Base-by-base conservation (phyloP, 2,113 vertebrate species). In the Spheniscus mendiculus region DNA sequence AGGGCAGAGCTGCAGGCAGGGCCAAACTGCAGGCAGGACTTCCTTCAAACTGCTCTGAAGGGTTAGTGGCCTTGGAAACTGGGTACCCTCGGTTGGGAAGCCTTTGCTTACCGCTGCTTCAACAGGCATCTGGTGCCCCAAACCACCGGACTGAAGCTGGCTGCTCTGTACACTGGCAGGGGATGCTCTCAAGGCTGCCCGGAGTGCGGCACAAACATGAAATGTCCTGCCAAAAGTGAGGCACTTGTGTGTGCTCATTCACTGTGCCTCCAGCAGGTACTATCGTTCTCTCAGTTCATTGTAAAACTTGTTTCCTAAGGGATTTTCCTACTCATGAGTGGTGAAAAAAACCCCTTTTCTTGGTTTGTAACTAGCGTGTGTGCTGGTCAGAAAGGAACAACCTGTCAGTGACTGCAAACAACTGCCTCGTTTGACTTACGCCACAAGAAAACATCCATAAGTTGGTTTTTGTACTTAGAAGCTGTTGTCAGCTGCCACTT, bases 221-320 rank as follows among this genome's bases (percentile, higher is more conserved):
- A 85, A 73, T 23, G 4, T 23, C 44, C 34, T 82, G 34, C 72
- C 81, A 71, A 52, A 89, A 58, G 5, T 2, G 1, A 61, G 38
- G 21, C 19, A 12, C 36, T 74, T 74, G 7, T 27, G 16, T n/a
- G 15, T 14, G 47, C 19, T 58, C 44, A 4, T 53, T 74, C 1
- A 3, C 59, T 49, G 23, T 49, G 52, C n/a, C 38, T 53, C 71
- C 76, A 44, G n/a, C 21, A 45, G 19, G n/a, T 72, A 32, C 27
- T 47, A 9, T 22, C 0, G 0, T 63, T 72, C n/a, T 50, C 80
- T 25, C 21, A 12, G 0, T 80, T 59, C 23, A 4, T 38, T 52
- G 8, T 26, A 72, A 62, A 40, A 11, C 18, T 53, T 83, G 16
- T 89, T 89, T 76, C 40, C 17, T 25, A 29, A 61, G 47, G 12